These are phyloP conservation scores for Ephydatia muelleri DNA, from an alignment of 37 sponge, comb jelly and placozoan genomes.

Conservation along the genomic window DNA sequence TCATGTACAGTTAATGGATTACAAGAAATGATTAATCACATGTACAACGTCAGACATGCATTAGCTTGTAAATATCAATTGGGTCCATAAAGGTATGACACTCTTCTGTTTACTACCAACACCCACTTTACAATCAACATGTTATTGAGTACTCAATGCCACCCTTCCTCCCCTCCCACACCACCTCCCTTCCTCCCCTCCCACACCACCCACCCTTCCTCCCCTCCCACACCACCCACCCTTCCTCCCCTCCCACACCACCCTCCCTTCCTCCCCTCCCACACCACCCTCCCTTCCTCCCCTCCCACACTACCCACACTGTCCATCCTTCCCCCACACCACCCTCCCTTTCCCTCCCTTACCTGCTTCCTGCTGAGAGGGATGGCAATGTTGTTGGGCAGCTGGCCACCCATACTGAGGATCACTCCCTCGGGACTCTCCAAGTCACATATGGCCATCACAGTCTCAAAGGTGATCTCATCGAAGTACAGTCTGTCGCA, in stretches of 20 bases:
- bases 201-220: too few relatives aligned
- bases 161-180: too few relatives aligned
- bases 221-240: too few relatives aligned
- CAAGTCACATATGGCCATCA: constrained; percentile 94
- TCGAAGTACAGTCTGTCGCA: constrained; percentile 99
- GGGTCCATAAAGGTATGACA: too few relatives aligned
- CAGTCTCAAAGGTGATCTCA: constrained; percentile 92
- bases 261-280: not conserved
- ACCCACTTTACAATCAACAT: too few relatives aligned
- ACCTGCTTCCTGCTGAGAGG: constrained; percentile 79
- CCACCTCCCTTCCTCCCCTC: too few relatives aligned
- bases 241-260: not conserved
- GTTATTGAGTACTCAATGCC: too few relatives aligned
- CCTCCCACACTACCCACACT: not conserved
- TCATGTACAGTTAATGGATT: too few relatives aligned
- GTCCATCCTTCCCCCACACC: not conserved
- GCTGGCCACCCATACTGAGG: constrained; percentile 96
- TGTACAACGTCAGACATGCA: too few relatives aligned
- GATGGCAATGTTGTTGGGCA: constrained; percentile 99
- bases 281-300: not conserved
- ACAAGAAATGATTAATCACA: too few relatives aligned
- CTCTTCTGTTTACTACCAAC: too few relatives aligned
- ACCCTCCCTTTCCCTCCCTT: not conserved
- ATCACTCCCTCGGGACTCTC: constrained; percentile 94
- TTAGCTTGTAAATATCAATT: too few relatives aligned